Conservation (phyloP, 2,888 invertebrate species). For the Meiosimyza platycephala region DNA sequence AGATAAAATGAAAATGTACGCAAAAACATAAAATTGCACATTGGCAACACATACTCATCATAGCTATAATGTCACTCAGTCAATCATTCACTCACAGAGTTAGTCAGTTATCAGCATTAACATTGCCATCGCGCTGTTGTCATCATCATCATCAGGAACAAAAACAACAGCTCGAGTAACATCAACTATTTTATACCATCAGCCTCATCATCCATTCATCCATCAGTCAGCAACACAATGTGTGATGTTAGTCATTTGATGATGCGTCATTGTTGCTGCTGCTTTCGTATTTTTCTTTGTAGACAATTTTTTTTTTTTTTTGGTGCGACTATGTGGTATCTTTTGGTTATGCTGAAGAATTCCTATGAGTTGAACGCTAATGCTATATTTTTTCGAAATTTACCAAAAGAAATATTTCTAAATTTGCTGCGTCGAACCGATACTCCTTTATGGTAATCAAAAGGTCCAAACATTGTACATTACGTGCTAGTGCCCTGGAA, state of each 20-base stretch:
- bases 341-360: too few species aligned
- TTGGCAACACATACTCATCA: conserved; percentile 31
- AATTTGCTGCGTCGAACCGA: too few species aligned
- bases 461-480: too few species aligned
- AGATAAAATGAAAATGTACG: conserved; percentile 1
- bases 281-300: not conserved
- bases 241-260: conserved; percentile 42
- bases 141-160: conserved; percentile 26
- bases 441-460: too few species aligned
- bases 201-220: conserved; percentile 26
- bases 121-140: conserved; percentile 11
- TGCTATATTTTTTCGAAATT: too few species aligned
- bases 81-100: conserved; percentile 35
- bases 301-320: too few species aligned
- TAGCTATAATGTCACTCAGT: conserved; percentile 36
- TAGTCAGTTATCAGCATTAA: conserved; percentile 41
- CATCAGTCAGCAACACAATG: conserved; percentile 46
- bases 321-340: too few species aligned
- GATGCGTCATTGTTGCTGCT: conserved; percentile 27
- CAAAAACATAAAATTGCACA: conserved; percentile 37
- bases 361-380: too few species aligned
- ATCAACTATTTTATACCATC: not conserved
- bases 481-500: too few species aligned
- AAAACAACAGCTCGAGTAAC: conserved; percentile 2
- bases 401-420: too few species aligned